These are phyloP conservation scores for Prunella fulvescens DNA, from an alignment of 2,113 vertebrate species.

Conservation along the genomic window DNA sequence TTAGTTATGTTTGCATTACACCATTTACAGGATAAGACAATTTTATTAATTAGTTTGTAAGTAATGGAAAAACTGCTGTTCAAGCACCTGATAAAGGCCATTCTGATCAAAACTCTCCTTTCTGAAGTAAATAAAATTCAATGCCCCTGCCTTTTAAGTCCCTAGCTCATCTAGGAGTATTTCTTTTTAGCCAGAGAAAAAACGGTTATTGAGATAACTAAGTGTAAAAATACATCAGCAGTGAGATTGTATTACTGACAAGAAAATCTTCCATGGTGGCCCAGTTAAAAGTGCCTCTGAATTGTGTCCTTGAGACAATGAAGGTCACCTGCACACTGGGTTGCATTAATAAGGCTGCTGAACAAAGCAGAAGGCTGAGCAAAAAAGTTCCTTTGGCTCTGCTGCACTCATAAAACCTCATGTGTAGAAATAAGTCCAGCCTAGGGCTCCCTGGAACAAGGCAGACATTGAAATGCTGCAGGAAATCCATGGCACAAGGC, in stretches of 20 bases:
- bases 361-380: not conserved
- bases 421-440: not conserved
- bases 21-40: not conserved
- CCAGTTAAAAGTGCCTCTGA: not conserved
- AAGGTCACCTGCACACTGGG: not conserved
- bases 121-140: not conserved
- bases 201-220: not conserved
- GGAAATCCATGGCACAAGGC: not conserved
- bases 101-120: not conserved
- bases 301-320: not conserved
- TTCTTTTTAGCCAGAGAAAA: not conserved
- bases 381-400: not conserved
- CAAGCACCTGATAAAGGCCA: not conserved
- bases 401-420: not conserved
- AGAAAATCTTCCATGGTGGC: not conserved
- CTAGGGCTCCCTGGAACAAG: not conserved
- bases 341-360: not conserved
- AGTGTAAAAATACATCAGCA: not conserved
- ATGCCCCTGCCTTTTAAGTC: not conserved
- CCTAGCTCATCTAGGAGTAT: not conserved
- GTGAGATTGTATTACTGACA: not conserved
- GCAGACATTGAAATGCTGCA: not conserved
- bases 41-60: not conserved
- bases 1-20: not conserved
- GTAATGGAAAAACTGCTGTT: not conserved